These are phyloP conservation scores for Ceratoteleas bidentatus DNA, from an alignment of 1,140 invertebrate genomes.

Conservation along the genomic window DNA sequence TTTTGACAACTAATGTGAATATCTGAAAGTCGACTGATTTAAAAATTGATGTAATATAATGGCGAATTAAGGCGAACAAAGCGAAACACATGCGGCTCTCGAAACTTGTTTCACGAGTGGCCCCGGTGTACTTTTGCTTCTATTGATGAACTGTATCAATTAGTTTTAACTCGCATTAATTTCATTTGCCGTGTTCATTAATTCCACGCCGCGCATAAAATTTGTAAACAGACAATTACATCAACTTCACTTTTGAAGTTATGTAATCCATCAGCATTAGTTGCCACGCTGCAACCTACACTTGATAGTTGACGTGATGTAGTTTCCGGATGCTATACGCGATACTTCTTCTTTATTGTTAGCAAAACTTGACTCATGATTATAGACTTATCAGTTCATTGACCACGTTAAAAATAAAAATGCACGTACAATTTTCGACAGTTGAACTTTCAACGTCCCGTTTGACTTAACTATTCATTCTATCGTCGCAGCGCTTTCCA, in stretches of 20 bases:
- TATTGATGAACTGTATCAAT: conserved; percentile 52
- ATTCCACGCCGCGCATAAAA: conserved; percentile 36
- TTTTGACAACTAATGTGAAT: too few relatives aligned
- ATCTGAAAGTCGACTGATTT: too few relatives aligned
- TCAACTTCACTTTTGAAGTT: conserved; percentile 56
- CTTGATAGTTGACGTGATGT: conserved; percentile 50
- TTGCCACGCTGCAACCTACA: conserved; percentile 25
- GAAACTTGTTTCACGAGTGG: neutral
- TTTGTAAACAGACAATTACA: conserved; percentile 55
- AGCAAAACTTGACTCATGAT: conserved; percentile 47
- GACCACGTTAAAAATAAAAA: conserved; percentile 45
- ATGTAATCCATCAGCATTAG: conserved; percentile 53
- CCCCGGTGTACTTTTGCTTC: conserved; percentile 7
- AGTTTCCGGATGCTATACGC: conserved; percentile 46
- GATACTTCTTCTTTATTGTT: conserved; percentile 46
- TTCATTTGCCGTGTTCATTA: conserved; percentile 51
- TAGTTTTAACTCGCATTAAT: conserved; percentile 53
- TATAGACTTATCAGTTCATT: conserved; percentile 52
- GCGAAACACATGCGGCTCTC: too few relatives aligned
- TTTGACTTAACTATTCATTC: conserved; percentile 29
- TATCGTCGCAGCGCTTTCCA: neutral
- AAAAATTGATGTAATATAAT: too few relatives aligned
- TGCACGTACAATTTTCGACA: conserved; percentile 15
- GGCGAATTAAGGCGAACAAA: too few relatives aligned
- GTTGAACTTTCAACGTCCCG: conserved; percentile 11